A percentile compares a stretch with the other conserved stretches of the same genome.
These are phyloP conservation scores for Gopherus flavomarginatus DNA, from an alignment of 2,113 vertebrate species.

Conservation along the genomic window DNA sequence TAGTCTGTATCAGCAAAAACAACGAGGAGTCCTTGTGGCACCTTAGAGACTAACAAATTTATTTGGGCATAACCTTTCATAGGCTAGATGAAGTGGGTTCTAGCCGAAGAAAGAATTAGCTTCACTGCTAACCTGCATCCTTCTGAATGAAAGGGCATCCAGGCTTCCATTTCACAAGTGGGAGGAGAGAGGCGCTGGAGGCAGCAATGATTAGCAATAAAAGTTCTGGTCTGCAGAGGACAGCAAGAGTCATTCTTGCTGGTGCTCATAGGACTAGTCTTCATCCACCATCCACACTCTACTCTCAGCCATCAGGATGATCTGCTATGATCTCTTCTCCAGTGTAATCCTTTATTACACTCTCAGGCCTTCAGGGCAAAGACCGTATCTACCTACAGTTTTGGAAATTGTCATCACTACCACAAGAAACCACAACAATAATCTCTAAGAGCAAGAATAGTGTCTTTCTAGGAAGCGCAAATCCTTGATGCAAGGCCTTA, in stretches of 20 bases:
- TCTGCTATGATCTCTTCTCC: background rate
- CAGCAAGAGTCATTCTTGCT: background rate
- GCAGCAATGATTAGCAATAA: background rate
- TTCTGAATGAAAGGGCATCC: background rate
- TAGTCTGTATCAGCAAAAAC: too few relatives aligned
- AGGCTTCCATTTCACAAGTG: background rate
- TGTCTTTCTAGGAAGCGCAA: background rate
- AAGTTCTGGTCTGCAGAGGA: background rate
- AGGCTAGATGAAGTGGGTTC: too few relatives aligned
- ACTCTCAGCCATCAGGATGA: background rate
- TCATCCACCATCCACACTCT: background rate
- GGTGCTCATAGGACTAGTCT: background rate
- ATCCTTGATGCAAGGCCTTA: slow-evolving; percentile 7
- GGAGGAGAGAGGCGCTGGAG: background rate
- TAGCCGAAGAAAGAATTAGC: background rate
- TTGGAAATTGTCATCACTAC: background rate
- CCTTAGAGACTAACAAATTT: too few relatives aligned
- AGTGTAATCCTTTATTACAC: background rate
- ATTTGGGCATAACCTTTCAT: too few relatives aligned
- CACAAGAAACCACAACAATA: background rate
- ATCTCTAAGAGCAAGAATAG: background rate
- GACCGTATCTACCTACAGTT: background rate
- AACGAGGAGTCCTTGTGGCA: too few relatives aligned
- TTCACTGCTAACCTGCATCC: background rate
- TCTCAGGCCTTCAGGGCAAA: background rate